phyloP scores from a whole-genome alignment of 2,113 vertebrate genomes.

The Corvus hawaiiensis region DNA sequence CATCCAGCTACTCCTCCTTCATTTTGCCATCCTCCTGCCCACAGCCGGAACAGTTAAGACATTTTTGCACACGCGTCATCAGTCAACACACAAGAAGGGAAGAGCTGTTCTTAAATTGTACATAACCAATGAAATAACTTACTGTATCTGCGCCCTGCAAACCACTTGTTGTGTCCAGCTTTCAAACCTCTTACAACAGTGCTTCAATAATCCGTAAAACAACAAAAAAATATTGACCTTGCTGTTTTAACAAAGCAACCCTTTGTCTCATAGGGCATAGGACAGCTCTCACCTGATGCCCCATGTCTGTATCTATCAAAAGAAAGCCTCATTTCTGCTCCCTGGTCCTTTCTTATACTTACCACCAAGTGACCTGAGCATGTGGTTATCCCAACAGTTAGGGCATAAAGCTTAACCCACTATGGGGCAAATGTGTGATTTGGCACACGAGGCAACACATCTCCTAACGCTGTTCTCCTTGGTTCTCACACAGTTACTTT shows the following conservation, averaged over 20 bases:
- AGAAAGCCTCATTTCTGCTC: not conserved
- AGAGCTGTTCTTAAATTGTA: not conserved
- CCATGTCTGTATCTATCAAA: not conserved
- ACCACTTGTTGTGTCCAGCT: not conserved
- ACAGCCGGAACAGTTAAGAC: not conserved
- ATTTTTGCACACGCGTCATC: rapidly evolving
- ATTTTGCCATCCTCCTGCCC: not conserved
- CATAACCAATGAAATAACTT: not conserved
- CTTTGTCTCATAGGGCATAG: not conserved
- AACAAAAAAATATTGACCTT: not conserved
- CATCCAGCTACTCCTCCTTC: not conserved
- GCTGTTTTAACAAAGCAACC: not conserved
- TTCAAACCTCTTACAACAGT: not conserved
- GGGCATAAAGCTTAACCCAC: not conserved
- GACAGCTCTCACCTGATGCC: not conserved
- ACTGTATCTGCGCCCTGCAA: not conserved
- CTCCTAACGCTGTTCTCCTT: not conserved
- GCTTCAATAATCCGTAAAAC: not conserved
- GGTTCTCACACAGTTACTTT: not conserved
- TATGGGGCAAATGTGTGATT: not conserved
- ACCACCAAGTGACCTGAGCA: not conserved
- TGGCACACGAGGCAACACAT: not conserved
- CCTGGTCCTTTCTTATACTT: not conserved
- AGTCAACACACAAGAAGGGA: not conserved
- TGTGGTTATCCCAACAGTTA: not conserved